Evolutionary conservation across 2,888 invertebrate genomes (phyloP).

Genomic region (Agapostemon virescens): DNA sequence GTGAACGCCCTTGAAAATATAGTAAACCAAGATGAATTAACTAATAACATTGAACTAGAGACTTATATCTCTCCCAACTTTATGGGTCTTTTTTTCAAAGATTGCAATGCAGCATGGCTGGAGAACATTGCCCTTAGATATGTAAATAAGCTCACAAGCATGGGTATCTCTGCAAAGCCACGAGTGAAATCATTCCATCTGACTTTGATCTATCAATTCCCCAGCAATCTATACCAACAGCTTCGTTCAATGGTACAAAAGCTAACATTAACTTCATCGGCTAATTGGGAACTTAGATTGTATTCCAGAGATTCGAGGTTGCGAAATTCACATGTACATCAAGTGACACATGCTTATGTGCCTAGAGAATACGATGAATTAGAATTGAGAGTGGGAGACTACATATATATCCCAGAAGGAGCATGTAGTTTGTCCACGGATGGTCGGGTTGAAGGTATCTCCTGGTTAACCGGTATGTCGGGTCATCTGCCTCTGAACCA

Average conservation of each 20-base stretch:
- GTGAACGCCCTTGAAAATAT: slow-evolving; percentile 88
- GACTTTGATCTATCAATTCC: slow-evolving; percentile 94
- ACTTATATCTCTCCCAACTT: slow-evolving; percentile 93
- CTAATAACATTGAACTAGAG: slow-evolving; percentile 85
- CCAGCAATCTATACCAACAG: slow-evolving; percentile 85
- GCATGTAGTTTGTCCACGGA: slow-evolving; percentile 88
- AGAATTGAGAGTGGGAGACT: slow-evolving; percentile 92
- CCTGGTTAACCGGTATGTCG: slow-evolving; percentile 90
- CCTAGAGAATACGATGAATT: slow-evolving; percentile 91
- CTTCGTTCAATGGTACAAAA: slow-evolving; percentile 88
- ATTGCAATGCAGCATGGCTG: slow-evolving; percentile 90
- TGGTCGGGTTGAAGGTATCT: slow-evolving; percentile 93
- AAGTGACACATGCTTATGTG: slow-evolving; percentile 89
- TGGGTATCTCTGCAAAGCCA: slow-evolving; percentile 88
- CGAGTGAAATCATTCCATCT: slow-evolving; percentile 93
- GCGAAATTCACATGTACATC: slow-evolving; percentile 85
- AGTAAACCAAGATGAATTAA: slow-evolving; percentile 86
- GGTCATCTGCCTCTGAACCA: slow-evolving; percentile 92
- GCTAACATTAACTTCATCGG: slow-evolving; percentile 83
- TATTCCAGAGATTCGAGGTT: slow-evolving; percentile 92
- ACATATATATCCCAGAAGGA: slow-evolving; percentile 90
- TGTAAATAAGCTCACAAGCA: slow-evolving; percentile 89
- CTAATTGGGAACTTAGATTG: slow-evolving; percentile 91
- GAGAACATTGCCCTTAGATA: slow-evolving; percentile 90
- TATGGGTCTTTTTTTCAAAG: slow-evolving; percentile 94